Conservation (phyloP, 2,888 invertebrate species). For the Pimpla rufipes region DNA sequence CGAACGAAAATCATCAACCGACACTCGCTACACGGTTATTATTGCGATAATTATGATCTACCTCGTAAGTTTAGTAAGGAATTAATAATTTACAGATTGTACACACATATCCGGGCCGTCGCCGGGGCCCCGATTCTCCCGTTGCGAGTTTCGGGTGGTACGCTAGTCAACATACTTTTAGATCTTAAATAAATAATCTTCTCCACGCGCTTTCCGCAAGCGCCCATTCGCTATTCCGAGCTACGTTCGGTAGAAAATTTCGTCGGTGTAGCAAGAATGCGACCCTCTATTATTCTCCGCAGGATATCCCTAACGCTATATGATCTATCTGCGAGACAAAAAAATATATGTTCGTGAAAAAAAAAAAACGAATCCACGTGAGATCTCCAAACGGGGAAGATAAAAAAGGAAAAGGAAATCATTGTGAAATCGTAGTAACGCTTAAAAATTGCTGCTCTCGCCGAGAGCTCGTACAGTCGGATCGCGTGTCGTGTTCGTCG, state of each 20-base stretch:
- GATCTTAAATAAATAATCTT: slow-evolving; percentile 77
- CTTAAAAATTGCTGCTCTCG: slow-evolving; percentile 48
- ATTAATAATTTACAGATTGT: slow-evolving; percentile 83
- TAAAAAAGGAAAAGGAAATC: slow-evolving; percentile 69
- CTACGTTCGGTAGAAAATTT: slow-evolving; percentile 20
- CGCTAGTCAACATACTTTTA: slow-evolving; percentile 68
- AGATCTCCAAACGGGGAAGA: slow-evolving; percentile 29
- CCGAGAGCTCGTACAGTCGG: slow-evolving; percentile 69
- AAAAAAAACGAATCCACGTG: background rate
- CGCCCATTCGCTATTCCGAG: slow-evolving; percentile 50
- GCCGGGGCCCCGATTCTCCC: slow-evolving; percentile 65
- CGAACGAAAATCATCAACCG: slow-evolving; percentile 55
- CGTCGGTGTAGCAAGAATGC: slow-evolving; percentile 21
- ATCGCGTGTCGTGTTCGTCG: slow-evolving; percentile 65
- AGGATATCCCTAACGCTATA: slow-evolving; percentile 4
- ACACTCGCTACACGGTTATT: slow-evolving; percentile 72
- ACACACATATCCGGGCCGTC: slow-evolving; percentile 76
- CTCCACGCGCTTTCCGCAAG: slow-evolving; percentile 42
- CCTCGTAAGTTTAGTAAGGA: slow-evolving; percentile 76
- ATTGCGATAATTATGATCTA: slow-evolving; percentile 68
- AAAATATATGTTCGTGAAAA: background rate
- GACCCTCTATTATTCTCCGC: slow-evolving; percentile 27
- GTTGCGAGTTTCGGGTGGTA: slow-evolving; percentile 73
- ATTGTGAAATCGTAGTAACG: slow-evolving; percentile 54
- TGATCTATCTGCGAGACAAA: background rate